A percentile compares a stretch with the other conserved stretches of the same genome.
These are phyloP conservation scores for Micrastur ruficollis DNA, from an alignment of 2,797 vertebrate genomes.

Conservation along the genomic window DNA sequence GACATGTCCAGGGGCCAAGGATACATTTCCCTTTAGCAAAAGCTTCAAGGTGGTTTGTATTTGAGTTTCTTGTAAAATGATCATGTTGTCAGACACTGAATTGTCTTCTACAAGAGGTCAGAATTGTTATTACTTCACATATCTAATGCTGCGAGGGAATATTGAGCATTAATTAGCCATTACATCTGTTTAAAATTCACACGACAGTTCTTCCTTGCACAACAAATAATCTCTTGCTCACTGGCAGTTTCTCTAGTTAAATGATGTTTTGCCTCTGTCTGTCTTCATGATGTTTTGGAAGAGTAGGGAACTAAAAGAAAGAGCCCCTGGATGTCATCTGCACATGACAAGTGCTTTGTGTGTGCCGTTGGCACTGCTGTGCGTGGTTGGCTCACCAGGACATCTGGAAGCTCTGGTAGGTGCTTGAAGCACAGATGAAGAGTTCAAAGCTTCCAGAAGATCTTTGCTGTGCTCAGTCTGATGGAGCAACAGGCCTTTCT, in stretches of 20 bases:
- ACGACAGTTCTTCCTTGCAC: background rate
- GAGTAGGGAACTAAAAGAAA: background rate
- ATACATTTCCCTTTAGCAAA: background rate
- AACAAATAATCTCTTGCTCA: conserved; percentile 4
- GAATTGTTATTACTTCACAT: background rate
- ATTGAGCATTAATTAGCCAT: background rate
- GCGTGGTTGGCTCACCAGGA: background rate
- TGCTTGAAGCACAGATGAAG: background rate
- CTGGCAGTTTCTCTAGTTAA: background rate
- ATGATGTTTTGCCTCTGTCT: background rate
- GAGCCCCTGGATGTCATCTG: background rate
- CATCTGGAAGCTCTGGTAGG: background rate
- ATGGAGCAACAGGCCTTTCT: background rate
- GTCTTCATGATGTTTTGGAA: background rate
- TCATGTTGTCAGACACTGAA: background rate
- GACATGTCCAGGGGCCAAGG: background rate
- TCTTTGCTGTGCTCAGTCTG: background rate
- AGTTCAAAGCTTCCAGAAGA: background rate
- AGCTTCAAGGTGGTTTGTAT: background rate
- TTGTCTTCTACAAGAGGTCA: background rate
- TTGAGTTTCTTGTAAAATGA: conserved; percentile 20
- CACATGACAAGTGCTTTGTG: background rate
- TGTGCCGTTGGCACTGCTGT: background rate
- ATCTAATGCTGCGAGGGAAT: background rate
- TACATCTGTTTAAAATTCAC: conserved; percentile 15